phyloP scores from a whole-genome alignment of 2,113 vertebrate genomes.

The Notarius quadriscutis region DNA sequence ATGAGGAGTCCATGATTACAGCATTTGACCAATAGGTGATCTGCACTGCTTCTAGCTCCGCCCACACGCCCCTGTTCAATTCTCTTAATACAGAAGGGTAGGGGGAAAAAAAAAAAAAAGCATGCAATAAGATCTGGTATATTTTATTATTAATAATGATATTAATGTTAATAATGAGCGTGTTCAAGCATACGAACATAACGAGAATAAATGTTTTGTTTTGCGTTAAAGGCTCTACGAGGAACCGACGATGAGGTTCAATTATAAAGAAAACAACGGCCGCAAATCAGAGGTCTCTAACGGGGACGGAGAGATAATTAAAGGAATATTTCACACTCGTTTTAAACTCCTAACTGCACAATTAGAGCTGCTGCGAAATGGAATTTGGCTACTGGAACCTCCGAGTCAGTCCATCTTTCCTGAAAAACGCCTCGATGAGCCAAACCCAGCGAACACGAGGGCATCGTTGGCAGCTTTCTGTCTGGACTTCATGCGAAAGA shows the following conservation, averaged over 20 bases:
- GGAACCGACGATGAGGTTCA: too few species aligned
- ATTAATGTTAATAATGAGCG: not conserved
- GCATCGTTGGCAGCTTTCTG: not conserved
- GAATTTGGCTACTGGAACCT: not conserved
- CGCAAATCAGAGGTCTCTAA: not conserved
- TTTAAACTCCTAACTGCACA: not conserved
- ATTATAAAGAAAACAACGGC: not conserved
- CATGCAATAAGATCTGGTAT: not conserved
- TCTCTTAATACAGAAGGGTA: too few species aligned
- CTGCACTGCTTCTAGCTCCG: not conserved
- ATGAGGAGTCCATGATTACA: not conserved
- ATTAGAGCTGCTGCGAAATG: not conserved
- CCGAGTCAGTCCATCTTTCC: not conserved
- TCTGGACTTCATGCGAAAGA: not conserved
- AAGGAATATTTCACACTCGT: constrained; percentile 7
- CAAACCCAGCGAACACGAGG: not conserved
- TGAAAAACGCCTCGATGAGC: not conserved
- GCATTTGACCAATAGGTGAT: not conserved
- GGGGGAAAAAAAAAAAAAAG: too few species aligned
- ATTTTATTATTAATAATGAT: not conserved
- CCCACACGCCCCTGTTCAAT: not conserved
- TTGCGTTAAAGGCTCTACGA: not conserved
- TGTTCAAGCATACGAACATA: not conserved
- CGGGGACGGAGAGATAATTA: not conserved
- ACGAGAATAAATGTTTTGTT: not conserved